Conservation (phyloP, 2,113 vertebrate genomes). For the Rhabdomys dilectus region DNA sequence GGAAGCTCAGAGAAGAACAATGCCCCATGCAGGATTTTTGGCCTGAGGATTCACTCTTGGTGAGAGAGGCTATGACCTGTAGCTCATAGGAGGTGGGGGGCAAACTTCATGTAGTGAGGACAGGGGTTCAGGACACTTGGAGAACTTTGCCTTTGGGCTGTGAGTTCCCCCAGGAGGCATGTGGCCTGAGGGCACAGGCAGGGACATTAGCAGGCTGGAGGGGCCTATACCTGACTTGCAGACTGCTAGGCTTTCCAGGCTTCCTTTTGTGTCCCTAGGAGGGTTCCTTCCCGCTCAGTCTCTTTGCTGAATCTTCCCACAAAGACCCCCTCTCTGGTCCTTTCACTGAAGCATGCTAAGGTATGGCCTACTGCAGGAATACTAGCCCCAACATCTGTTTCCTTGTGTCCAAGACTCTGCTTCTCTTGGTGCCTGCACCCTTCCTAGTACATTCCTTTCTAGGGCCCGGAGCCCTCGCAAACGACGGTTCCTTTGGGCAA, state of each 20-base stretch:
- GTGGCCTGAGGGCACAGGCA: rapidly evolving
- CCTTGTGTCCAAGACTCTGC: background rate
- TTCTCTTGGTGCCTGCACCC: rapidly evolving
- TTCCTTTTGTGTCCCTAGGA: background rate
- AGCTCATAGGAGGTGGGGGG: background rate
- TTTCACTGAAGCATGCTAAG: rapidly evolving
- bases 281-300: background rate
- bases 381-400: background rate
- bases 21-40: background rate
- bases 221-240: rapidly evolving
- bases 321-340: background rate
- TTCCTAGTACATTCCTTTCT: background rate
- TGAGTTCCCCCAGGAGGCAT: rapidly evolving
- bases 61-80: rapidly evolving
- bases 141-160: no score
- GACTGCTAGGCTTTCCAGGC: background rate
- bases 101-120: rapidly evolving
- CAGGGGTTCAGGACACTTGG: background rate
- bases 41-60: background rate
- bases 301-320: rapidly evolving
- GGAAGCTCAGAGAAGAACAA: slow-evolving; percentile 82
- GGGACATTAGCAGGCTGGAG: background rate
- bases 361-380: background rate
- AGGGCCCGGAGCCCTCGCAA: rapidly evolving
- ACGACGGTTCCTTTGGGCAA: background rate